Evolutionary conservation across 2,888 invertebrate species (phyloP).

Genomic region (Cyclophora punctaria): DNA sequence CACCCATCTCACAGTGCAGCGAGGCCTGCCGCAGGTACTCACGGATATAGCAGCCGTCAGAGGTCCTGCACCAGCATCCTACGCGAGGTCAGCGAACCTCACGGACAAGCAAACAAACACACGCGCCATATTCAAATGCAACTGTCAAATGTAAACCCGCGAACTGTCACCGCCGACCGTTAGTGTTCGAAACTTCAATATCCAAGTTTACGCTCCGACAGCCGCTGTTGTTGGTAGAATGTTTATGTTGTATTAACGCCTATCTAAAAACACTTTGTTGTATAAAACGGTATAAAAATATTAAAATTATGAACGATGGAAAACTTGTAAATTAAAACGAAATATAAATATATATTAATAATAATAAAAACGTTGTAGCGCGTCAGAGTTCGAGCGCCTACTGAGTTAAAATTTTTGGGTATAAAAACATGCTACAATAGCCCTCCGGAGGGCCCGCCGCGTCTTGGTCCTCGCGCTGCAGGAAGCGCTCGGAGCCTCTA

Average conservation of each 20-base stretch:
- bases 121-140: slow-evolving; percentile 63
- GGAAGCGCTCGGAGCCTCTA: slow-evolving; percentile 20
- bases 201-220: slow-evolving; percentile 22
- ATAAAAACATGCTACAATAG: slow-evolving; percentile 76
- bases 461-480: slow-evolving; percentile 55
- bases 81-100: slow-evolving; percentile 59
- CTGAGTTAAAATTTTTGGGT: slow-evolving; percentile 76
- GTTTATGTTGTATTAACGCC: slow-evolving; percentile 55
- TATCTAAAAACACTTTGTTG: slow-evolving; percentile 72
- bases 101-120: slow-evolving; percentile 52
- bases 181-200: slow-evolving; percentile 30
- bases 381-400: slow-evolving; percentile 74
- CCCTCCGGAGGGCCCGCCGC: slow-evolving; percentile 46
- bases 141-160: slow-evolving; percentile 40
- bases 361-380: slow-evolving; percentile 73
- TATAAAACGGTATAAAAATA: slow-evolving; percentile 75
- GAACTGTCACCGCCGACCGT: slow-evolving; percentile 6
- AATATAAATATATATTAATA: slow-evolving; percentile 76
- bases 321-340: slow-evolving; percentile 76
- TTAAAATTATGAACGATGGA: slow-evolving; percentile 74
- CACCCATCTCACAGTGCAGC: slow-evolving; percentile 1
- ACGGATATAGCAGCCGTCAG: slow-evolving; percentile 69
- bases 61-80: slow-evolving; percentile 69
- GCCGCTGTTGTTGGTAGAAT: slow-evolving; percentile 17
- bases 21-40: slow-evolving; percentile 32